Base-by-base conservation (phyloP, 64 coral and sea anemone genomes). In the Astreopora myriophthalma region DNA sequence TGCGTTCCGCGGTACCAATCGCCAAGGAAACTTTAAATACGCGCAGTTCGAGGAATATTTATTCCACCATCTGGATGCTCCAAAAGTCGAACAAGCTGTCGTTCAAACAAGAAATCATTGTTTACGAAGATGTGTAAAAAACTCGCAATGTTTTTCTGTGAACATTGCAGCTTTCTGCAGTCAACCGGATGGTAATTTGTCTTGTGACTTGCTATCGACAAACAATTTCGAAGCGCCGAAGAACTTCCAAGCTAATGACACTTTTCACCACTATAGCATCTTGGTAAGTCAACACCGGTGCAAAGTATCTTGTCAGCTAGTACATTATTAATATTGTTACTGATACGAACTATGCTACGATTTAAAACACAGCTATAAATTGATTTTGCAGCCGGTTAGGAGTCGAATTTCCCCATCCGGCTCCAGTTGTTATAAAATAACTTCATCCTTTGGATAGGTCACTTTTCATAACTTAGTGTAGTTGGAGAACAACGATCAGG, bases 201-300 rank as follows among this genome's bases (percentile, higher is more conserved):
- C 29, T 34, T 85, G 81, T 39, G 60, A 85, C 19, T 28, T 85
- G 0, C 60, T 85, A 3, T 12, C 58, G 9, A 67, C 58, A 13
- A 60, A 85, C 58, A 85, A 44, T 19, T 85, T 20, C 81, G 40
- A 39, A 22, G 29, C 31, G 1, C 32, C 81, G 9, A 6, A 85
- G 8, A 40, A 40, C 3, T 85, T 85, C 62, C 32, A 11, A 8
- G 31, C 17, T 9, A 69, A 69, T 24, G 0, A 40, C 5, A 46
- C 9, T 7, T 85, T 69, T 37, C 82, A 85, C 31, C 82, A 85
- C 31, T 85, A 42, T 58, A 85, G 82, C 61, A 69, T 85, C 27
- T 16, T 17, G 82, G 82, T 85, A 39, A 24, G 82, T 37, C 52
- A 20, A 58, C 9, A 58, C 17, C 17, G 17, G 13, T 20, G 52